phyloP scores from a whole-genome alignment of 2,797 vertebrate genomes.

The Lemur catta region DNA sequence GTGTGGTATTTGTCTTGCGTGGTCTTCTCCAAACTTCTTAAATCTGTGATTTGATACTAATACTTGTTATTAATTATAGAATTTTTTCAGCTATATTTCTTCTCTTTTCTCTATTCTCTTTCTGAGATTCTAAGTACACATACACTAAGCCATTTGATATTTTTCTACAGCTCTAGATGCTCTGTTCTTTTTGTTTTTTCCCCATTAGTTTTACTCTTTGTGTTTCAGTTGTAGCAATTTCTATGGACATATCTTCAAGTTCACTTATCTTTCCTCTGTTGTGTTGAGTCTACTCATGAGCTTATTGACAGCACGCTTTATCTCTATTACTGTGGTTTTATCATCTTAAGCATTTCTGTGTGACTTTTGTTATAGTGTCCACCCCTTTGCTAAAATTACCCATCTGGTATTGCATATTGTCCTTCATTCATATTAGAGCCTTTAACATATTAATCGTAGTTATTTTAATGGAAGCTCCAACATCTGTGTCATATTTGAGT shows the following conservation, averaged over 20 bases:
- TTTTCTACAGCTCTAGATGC: neutral
- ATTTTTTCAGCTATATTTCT: neutral
- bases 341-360: neutral
- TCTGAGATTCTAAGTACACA: neutral
- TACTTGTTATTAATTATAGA: neutral
- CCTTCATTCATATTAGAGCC: neutral
- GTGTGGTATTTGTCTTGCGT: neutral
- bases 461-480: neutral
- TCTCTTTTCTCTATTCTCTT: neutral
- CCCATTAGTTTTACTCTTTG: neutral
- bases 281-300: neutral
- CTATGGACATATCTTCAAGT: neutral
- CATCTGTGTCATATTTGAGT: neutral
- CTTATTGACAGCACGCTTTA: neutral
- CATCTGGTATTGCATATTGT: neutral
- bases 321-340: neutral
- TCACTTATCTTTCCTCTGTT: neutral
- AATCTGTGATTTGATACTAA: neutral
- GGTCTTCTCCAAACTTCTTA: slow-evolving; percentile 1
- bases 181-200: neutral
- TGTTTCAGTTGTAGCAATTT: neutral
- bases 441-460: neutral
- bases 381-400: neutral
- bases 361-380: neutral
- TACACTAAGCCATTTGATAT: neutral